A percentile compares a stretch with the other conserved stretches of the same genome.
Conservation (phyloP, 2,113 vertebrate species). For the Coracopsis vasa region DNA sequence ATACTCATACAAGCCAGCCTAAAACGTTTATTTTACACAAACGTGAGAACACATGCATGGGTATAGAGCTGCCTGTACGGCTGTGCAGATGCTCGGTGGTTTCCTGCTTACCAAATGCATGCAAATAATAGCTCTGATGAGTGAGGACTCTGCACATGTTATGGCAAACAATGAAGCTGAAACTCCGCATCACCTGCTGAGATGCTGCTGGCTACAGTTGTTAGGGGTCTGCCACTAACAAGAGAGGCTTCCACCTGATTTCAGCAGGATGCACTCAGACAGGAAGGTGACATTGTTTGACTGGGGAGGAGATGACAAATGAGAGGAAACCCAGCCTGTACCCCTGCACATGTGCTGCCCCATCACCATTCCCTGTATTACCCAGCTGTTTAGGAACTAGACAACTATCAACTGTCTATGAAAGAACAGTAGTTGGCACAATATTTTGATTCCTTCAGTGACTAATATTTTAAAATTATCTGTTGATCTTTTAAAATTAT, state of each 20-base stretch:
- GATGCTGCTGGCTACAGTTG: not conserved
- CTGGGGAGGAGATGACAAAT: not conserved
- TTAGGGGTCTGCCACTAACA: not conserved
- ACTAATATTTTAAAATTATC: too few relatives aligned
- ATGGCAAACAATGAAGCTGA: not conserved
- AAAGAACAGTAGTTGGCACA: not conserved
- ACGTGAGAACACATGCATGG: not conserved
- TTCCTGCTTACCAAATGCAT: not conserved
- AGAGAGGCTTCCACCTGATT: not conserved
- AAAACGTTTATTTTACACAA: not conserved
- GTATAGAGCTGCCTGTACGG: not conserved
- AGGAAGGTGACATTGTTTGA: accelerated
- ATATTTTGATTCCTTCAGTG: not conserved
- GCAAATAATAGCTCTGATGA: not conserved
- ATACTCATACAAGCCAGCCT: not conserved
- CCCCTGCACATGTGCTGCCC: not conserved
- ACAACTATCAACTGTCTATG: not conserved
- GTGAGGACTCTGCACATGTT: not conserved
- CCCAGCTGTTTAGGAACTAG: not conserved
- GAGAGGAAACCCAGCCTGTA: not conserved
- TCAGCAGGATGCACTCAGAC: accelerated
- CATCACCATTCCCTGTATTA: accelerated
- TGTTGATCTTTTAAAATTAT: not conserved
- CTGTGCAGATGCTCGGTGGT: not conserved
- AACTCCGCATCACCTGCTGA: not conserved